phyloP scores from a whole-genome alignment of 2,888 invertebrate species.

The Nudaria mundana region DNA sequence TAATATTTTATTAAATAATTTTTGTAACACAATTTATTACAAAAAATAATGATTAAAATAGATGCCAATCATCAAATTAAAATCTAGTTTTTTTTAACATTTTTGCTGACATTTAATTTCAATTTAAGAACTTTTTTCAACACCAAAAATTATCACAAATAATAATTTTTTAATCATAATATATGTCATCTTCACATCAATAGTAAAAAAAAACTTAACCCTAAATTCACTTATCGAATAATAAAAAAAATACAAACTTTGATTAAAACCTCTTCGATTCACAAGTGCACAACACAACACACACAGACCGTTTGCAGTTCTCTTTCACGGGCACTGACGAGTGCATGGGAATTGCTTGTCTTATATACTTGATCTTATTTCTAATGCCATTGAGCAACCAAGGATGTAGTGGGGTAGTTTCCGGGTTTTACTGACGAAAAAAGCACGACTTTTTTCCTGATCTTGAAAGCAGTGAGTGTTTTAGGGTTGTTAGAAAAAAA shows the following conservation, averaged over 20 bases:
- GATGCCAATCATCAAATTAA: too few species aligned
- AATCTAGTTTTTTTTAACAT: too few species aligned
- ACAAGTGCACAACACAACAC: conserved; percentile 30
- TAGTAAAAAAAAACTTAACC: too few species aligned
- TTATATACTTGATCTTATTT: conserved; percentile 56
- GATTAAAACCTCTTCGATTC: conserved; percentile 7
- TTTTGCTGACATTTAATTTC: too few species aligned
- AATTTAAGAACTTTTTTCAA: too few species aligned
- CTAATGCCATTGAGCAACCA: conserved; percentile 31
- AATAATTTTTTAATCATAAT: too few species aligned
- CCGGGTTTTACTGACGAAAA: conserved; percentile 29
- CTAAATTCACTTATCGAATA: conserved; percentile 3
- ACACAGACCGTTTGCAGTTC: conserved; percentile 19
- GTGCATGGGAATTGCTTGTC: conserved; percentile 12
- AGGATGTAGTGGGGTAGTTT: conserved; percentile 39
- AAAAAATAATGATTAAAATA: too few species aligned
- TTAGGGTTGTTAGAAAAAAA: background rate
- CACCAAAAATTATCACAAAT: too few species aligned
- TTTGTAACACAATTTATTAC: too few species aligned
- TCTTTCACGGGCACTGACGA: conserved; percentile 26
- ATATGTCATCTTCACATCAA: too few species aligned
- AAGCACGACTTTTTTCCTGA: background rate
- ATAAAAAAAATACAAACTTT: conserved; percentile 20
- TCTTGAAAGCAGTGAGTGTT: background rate
- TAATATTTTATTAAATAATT: too few species aligned